These are phyloP conservation scores for Rhimphoctona megacephalus DNA, from an alignment of 2,888 invertebrate species.

Conservation along the genomic window DNA sequence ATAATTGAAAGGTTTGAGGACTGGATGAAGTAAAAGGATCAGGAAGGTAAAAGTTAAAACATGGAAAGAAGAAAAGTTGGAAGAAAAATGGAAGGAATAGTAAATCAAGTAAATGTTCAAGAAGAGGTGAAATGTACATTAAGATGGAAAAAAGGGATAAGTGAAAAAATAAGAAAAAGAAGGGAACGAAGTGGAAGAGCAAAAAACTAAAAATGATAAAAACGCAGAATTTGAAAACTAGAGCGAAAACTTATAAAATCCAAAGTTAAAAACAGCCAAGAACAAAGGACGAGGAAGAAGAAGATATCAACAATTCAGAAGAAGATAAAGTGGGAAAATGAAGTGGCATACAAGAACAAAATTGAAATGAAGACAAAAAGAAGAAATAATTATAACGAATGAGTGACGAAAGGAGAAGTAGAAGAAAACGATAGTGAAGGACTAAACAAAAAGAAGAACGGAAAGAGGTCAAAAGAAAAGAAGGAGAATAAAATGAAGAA, in stretches of 20 bases:
- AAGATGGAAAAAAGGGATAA: too few species aligned
- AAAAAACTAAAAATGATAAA: neutral
- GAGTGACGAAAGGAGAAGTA: neutral
- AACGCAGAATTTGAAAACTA: neutral
- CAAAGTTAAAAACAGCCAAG: neutral
- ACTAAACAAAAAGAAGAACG: neutral
- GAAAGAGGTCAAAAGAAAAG: too few species aligned
- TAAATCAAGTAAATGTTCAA: neutral
- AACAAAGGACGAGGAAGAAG: neutral
- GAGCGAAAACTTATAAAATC: neutral
- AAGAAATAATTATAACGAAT: neutral
- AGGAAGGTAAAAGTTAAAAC: neutral
- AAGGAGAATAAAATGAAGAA: neutral
- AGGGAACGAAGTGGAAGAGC: neutral
- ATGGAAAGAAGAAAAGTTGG: neutral
- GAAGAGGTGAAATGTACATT: neutral
- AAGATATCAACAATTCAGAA: neutral
- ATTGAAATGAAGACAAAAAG: neutral
- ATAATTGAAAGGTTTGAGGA: neutral
- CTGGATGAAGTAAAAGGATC: slow-evolving; percentile 1
- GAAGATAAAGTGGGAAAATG: neutral
- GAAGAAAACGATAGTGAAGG: neutral
- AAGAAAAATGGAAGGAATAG: neutral
- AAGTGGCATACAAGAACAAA: neutral
- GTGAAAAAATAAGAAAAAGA: too few species aligned